Conservation (phyloP, 2,113 vertebrate species). For the Phalacrocorax aristotelis region DNA sequence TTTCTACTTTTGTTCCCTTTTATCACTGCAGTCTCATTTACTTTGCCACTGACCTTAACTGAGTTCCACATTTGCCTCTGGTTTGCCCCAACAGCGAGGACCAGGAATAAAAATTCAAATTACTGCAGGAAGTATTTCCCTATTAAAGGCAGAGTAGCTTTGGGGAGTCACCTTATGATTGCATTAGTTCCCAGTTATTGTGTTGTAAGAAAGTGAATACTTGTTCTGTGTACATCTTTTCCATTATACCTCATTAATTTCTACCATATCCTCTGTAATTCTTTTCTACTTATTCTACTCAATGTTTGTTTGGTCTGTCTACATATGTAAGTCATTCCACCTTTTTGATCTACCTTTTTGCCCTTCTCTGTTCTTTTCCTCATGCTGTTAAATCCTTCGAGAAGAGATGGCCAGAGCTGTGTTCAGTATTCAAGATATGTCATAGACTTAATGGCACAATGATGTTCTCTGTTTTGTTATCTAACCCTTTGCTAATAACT, state of each 20-base stretch:
- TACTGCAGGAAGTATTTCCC: neutral
- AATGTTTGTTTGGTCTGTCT: neutral
- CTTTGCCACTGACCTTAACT: neutral
- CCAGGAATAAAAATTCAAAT: neutral
- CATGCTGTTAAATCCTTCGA: neutral
- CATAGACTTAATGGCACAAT: neutral
- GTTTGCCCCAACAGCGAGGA: neutral
- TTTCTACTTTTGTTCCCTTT: neutral
- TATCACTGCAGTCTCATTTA: neutral
- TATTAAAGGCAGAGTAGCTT: neutral
- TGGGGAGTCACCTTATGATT: neutral
- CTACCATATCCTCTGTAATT: neutral
- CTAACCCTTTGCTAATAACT: neutral
- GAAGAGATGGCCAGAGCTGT: neutral
- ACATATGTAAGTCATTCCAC: neutral
- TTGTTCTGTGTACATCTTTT: neutral
- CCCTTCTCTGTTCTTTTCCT: neutral
- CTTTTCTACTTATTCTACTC: neutral
- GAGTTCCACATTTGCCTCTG: neutral
- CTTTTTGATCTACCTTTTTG: neutral
- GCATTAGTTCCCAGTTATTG: neutral
- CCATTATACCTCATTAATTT: neutral
- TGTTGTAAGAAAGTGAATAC: neutral
- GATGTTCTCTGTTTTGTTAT: neutral
- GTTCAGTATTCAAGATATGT: neutral